Evolutionary conservation across 1,140 invertebrate genomes (phyloP).

Genomic region (Caenorhabditis brenneri): DNA sequence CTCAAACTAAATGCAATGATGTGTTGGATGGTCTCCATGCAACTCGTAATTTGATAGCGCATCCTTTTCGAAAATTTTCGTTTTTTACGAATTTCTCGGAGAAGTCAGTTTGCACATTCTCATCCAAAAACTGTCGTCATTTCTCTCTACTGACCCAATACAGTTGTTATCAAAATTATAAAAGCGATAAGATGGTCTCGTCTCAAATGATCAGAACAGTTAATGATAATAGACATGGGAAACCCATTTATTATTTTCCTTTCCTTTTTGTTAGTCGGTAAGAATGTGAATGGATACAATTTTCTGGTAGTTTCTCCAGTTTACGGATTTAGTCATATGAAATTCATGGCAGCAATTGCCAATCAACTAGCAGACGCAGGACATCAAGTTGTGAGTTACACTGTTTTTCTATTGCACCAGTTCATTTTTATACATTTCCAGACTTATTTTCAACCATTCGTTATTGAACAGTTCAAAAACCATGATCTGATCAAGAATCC

Average conservation of each 20-base stretch:
- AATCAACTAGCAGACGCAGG: slow-evolving; percentile 15
- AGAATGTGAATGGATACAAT: background rate
- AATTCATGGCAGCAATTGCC: slow-evolving; percentile 9
- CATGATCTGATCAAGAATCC: slow-evolving; percentile 29
- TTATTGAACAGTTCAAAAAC: background rate
- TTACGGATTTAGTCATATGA: slow-evolving; percentile 28
- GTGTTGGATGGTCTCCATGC: too few species aligned
- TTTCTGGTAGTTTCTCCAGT: background rate
- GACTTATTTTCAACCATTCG: slow-evolving; percentile 23
- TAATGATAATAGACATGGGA: background rate
- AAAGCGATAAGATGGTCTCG: background rate
- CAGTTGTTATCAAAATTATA: background rate
- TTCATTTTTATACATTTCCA: background rate
- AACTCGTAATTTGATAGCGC: too few species aligned
- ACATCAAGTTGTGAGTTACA: slow-evolving; percentile 12
- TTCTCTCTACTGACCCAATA: background rate
- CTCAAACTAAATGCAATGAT: too few species aligned
- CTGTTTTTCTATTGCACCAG: background rate
- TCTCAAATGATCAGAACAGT: background rate
- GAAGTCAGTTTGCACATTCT: too few species aligned
- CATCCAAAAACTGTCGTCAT: background rate
- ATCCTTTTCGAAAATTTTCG: too few species aligned
- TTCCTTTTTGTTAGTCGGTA: background rate
- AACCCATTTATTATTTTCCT: background rate
- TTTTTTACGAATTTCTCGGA: too few species aligned